Conservation (phyloP, 2,113 vertebrate genomes). For the Oreocharis arfaki region DNA sequence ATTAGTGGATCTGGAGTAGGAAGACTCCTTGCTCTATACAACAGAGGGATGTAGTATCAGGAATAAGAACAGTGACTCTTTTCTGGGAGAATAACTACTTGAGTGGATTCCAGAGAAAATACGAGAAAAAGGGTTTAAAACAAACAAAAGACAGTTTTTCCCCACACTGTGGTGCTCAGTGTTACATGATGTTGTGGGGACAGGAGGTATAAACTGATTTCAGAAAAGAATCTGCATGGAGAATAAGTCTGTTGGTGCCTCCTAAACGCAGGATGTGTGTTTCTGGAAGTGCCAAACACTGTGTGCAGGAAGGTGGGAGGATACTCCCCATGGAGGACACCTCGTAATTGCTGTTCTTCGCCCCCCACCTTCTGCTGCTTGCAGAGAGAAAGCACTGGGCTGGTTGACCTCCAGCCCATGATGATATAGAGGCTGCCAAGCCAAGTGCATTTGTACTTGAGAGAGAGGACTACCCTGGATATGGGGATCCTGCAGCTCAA, state of each 20-base stretch:
- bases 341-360: neutral
- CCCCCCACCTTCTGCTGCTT: neutral
- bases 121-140: neutral
- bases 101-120: neutral
- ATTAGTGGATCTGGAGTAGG: neutral
- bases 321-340: neutral
- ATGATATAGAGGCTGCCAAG: neutral
- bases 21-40: neutral
- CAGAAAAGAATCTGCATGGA: neutral
- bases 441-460: neutral
- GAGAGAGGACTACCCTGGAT: neutral
- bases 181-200: neutral
- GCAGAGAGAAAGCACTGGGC: neutral
- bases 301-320: neutral
- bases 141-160: neutral
- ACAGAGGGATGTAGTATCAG: neutral
- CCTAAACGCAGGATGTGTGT: neutral
- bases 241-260: neutral
- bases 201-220: neutral
- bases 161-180: neutral
- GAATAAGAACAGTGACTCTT: neutral
- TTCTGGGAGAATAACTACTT: neutral
- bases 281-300: neutral
- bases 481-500: neutral
- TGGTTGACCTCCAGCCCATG: neutral